A percentile compares a stretch with the other conserved stretches of the same genome.
Conservation (phyloP, 2,113 vertebrate species). For the Sus scrofa region T2T-Sscrofa CM000824.6:145968501-145969000, state of each 20-base stretch:
- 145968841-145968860: not conserved
- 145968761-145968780: not conserved
- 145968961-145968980: not conserved
- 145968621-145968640: not conserved
- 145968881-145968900: not conserved
- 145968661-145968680: not conserved
- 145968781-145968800: rapidly evolving
- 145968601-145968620: not conserved
- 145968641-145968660: not conserved
- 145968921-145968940: not conserved
- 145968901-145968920: not conserved
- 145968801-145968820: not conserved
- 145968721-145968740: not conserved
- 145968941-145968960: not conserved
- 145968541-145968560: not conserved
- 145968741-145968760: not conserved
- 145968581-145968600: not conserved
- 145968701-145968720: not conserved
- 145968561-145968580: not conserved
- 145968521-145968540: not conserved
- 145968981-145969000: not conserved
- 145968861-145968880: not conserved
- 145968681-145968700: rapidly evolving
- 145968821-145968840: not conserved
- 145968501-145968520: not conserved